Evolutionary conservation across 2,797 vertebrate genomes (phyloP).

Genomic region (Xiphorhynchus erythropygius): DNA sequence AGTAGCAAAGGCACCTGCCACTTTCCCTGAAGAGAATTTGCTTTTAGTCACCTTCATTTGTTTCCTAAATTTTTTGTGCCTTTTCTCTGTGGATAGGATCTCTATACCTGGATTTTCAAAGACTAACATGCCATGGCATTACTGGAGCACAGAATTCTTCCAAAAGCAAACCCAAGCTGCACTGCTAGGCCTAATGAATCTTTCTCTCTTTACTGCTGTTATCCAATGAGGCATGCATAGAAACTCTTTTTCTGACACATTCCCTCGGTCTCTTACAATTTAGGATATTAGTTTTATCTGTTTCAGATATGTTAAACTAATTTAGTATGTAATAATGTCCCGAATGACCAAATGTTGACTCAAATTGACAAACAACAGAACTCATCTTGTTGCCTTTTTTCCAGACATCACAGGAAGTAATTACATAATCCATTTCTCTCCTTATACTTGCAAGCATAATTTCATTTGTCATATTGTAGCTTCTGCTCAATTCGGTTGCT

Average conservation of each 20-base stretch:
- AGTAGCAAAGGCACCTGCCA: not conserved
- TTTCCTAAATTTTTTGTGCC: not conserved
- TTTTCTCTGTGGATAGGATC: not conserved
- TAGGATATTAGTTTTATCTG: not conserved
- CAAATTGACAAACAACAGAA: slow-evolving; percentile 11
- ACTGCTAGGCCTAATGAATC: not conserved
- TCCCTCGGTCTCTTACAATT: not conserved
- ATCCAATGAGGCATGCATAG: not conserved
- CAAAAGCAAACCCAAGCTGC: not conserved
- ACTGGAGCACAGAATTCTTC: not conserved
- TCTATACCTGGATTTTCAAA: not conserved
- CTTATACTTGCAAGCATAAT: not conserved
- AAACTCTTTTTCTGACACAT: not conserved
- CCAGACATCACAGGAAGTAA: not conserved
- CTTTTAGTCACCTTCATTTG: not conserved
- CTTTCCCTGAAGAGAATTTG: not conserved
- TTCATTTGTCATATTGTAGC: not conserved
- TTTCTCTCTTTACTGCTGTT: not conserved
- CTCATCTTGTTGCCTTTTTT: not conserved
- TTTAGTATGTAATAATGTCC: not conserved
- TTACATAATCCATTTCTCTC: not conserved
- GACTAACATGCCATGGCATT: not conserved
- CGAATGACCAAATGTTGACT: not conserved
- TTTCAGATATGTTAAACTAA: not conserved
- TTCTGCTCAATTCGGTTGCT: not conserved